Base-by-base conservation (phyloP, 2,797 vertebrate genomes). In the Amazona finschi region DNA sequence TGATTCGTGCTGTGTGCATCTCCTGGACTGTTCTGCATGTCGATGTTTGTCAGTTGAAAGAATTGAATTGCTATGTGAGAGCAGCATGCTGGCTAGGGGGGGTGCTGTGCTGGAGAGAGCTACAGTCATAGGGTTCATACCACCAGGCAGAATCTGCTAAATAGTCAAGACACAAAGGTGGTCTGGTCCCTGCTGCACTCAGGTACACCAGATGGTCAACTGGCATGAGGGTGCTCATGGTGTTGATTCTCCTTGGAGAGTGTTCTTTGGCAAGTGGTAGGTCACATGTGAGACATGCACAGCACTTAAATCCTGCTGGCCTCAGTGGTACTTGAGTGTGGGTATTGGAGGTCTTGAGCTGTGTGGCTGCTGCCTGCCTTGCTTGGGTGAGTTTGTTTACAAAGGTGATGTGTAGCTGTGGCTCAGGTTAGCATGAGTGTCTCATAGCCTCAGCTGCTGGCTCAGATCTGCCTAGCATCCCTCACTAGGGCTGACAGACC, bases 401-500 rank as follows among this genome's bases (percentile, higher is more conserved):
- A 8, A 73, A 46, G n/a, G 60, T 27, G 11, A 3, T 1, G 2
- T 0, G 2, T 13, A 39, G 36, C 28, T 15, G 31, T 15, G 70
- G 14, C 53, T 60, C 19, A 20, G 30, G 44, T 53, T 38, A 22
- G 24, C 0, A 0, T 8, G 31, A 12, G 1, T 21, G 3, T 25
- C 76, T 82, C 46, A 39, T 39, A 44, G 12, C n/a, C 30, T 41
- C 31, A 12, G 12, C 33, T 11, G 1, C 38, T 41, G 19, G 44
- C 30, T 72, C 16, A 24, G 55, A 50, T 38, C 43, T 67, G 47
- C 53, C 6, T 5, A 2, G 70, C 28, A 20, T 25, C 41, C 11
- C 19, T 62, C n/a, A 8, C 15, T 19, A 12, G 33, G 18, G 21
- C 64, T 66, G 52, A 22, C 36, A 57, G 69, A 46, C 33, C 15